Percentiles rank a stretch among this genome's conserved stretches.
phyloP scores from a whole-genome alignment of 2,797 vertebrate genomes.

The Leuciscus waleckii region DNA sequence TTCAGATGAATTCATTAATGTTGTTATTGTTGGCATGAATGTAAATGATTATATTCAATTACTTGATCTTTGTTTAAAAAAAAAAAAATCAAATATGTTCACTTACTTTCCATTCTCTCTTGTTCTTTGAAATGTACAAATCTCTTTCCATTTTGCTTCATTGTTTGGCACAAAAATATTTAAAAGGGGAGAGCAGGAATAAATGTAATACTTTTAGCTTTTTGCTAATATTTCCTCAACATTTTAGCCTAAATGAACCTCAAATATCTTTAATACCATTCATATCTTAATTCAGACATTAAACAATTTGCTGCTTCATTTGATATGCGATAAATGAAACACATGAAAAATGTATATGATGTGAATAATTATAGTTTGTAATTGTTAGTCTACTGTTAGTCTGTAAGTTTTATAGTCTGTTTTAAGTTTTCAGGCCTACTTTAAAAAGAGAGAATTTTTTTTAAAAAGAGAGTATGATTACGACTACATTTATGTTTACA shows the following conservation, averaged over 20 bases:
- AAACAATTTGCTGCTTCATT: not conserved
- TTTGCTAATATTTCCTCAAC: not conserved
- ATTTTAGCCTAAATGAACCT: not conserved
- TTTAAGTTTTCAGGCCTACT: not conserved
- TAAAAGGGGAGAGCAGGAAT: constrained; percentile 23
- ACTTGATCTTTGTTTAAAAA: not conserved
- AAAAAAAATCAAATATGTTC: not conserved
- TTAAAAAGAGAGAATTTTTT: not conserved
- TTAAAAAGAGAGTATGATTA: not conserved
- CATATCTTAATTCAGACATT: not conserved
- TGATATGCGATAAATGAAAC: not conserved
- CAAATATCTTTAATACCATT: not conserved
- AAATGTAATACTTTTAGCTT: not conserved
- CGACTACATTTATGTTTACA: not conserved
- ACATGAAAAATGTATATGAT: not conserved
- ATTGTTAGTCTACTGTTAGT: not conserved
- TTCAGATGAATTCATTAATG: constrained; percentile 57
- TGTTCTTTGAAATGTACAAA: constrained; percentile 3
- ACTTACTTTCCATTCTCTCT: not conserved
- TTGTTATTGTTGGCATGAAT: constrained; percentile 86
- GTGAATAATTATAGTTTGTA: not conserved
- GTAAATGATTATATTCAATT: constrained; percentile 59
- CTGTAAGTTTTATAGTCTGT: not conserved
- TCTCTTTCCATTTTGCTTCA: not conserved
- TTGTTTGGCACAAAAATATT: not conserved